These are phyloP conservation scores for Calameuta filiformis DNA, from an alignment of 2,888 invertebrate species.

Conservation along the genomic window DNA sequence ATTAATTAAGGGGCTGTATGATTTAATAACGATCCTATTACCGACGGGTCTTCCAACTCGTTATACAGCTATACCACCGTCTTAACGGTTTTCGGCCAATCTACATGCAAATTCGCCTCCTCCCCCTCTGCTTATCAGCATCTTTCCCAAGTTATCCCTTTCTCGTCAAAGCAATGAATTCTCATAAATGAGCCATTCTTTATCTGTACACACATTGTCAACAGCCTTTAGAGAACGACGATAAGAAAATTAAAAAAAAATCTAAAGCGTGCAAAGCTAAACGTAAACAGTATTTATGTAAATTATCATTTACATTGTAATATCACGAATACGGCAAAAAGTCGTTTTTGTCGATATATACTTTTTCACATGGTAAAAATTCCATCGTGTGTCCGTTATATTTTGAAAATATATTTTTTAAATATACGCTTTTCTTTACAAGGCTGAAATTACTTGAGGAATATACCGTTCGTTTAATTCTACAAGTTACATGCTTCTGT, in stretches of 20 bases:
- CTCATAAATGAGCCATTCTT: background rate
- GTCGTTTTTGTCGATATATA: too few species aligned
- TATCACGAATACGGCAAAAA: too few species aligned
- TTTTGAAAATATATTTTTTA: too few species aligned
- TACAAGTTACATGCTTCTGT: background rate
- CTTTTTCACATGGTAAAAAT: too few species aligned
- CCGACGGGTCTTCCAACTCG: conserved; percentile 10
- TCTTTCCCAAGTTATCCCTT: background rate
- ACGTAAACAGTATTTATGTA: too few species aligned
- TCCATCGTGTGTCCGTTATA: too few species aligned
- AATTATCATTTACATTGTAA: too few species aligned
- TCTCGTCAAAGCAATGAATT: background rate
- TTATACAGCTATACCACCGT: background rate
- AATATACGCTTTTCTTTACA: too few species aligned
- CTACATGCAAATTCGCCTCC: conserved; percentile 31
- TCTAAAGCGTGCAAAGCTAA: background rate
- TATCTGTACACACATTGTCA: background rate
- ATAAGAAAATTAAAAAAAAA: background rate
- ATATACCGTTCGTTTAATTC: background rate
- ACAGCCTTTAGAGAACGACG: background rate
- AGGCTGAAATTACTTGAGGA: background rate
- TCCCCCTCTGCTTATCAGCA: background rate
- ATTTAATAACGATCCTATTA: conserved; percentile 42
- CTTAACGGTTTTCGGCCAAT: conserved; percentile 20
- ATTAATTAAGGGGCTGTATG: conserved; percentile 43